Evolutionary conservation across 1,140 invertebrate species (phyloP).

Genomic region (Hetaerina americana): DNA sequence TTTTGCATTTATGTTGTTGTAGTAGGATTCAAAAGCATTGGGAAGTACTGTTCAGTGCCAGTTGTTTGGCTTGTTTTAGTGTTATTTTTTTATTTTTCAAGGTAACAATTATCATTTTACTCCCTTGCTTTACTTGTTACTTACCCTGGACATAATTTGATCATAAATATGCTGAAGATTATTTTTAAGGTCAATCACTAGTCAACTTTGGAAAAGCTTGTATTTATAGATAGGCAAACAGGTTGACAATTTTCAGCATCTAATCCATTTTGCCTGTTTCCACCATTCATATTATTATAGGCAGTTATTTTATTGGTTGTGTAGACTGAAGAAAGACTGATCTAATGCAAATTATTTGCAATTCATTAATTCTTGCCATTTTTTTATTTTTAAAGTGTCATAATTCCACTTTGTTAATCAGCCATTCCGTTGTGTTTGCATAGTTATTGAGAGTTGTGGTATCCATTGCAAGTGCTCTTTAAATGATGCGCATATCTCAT

Average conservation of each 20-base stretch:
- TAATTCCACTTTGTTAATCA: too few species aligned
- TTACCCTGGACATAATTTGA: neutral
- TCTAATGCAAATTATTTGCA: neutral
- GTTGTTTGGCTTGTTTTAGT: neutral
- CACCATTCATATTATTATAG: neutral
- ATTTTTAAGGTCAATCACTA: neutral
- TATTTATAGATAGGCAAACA: neutral
- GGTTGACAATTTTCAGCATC: neutral
- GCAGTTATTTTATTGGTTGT: neutral
- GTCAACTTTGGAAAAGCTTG: neutral
- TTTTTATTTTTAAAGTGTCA: too few species aligned
- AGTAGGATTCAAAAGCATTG: too few species aligned
- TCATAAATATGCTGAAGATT: neutral
- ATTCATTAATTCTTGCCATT: neutral
- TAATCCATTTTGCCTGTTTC: neutral
- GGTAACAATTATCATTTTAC: neutral
- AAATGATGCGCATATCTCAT: too few species aligned
- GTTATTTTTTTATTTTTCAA: neutral
- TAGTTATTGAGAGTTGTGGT: too few species aligned
- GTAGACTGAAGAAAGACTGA: neutral
- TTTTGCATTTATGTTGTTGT: too few species aligned
- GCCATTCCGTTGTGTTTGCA: too few species aligned
- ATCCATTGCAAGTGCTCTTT: neutral
- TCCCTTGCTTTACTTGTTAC: neutral
- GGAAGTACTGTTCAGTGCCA: neutral